Evolutionary conservation across 1,140 invertebrate genomes (phyloP).

Genomic region (Zelostemma sp.): DNA sequence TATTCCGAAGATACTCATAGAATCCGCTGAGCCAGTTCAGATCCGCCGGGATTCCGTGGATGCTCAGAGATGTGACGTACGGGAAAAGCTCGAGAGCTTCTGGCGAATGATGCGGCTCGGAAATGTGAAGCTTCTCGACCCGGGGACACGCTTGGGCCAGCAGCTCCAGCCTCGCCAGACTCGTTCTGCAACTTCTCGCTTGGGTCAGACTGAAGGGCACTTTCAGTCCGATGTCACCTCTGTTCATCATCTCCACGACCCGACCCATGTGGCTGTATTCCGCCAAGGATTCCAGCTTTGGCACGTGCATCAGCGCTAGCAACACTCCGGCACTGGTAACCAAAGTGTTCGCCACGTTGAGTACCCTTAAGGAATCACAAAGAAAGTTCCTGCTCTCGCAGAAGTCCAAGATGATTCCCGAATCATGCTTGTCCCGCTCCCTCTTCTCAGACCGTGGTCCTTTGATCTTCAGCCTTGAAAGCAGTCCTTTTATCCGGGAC

Average conservation of each 20-base stretch:
- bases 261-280: conserved; percentile 68
- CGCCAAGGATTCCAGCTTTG: conserved; percentile 65
- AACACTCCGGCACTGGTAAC: conserved; percentile 67
- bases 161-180: conserved; percentile 58
- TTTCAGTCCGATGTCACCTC: conserved; percentile 53
- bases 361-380: conserved; percentile 62
- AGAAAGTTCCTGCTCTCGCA: conserved; percentile 63
- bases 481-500: conserved; percentile 56
- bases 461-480: conserved; percentile 52
- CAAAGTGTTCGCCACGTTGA: conserved; percentile 68
- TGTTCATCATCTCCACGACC: conserved; percentile 66
- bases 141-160: conserved; percentile 65
- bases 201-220: conserved; percentile 62
- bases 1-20: conserved; percentile 61
- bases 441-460: conserved; percentile 48
- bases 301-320: conserved; percentile 63
- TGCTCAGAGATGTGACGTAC: conserved; percentile 62
- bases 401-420: conserved; percentile 62
- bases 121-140: conserved; percentile 65
- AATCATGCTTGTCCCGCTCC: conserved; percentile 44
- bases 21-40: conserved; percentile 64
- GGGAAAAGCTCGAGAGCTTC: conserved; percentile 62
- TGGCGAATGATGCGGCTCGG: conserved; percentile 66
- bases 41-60: conserved; percentile 62
- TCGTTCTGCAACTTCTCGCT: conserved; percentile 61